A percentile compares a stretch with the other conserved stretches of the same genome.
Conservation (phyloP, 2,888 invertebrate species). For the Teleiodes luculella region DNA sequence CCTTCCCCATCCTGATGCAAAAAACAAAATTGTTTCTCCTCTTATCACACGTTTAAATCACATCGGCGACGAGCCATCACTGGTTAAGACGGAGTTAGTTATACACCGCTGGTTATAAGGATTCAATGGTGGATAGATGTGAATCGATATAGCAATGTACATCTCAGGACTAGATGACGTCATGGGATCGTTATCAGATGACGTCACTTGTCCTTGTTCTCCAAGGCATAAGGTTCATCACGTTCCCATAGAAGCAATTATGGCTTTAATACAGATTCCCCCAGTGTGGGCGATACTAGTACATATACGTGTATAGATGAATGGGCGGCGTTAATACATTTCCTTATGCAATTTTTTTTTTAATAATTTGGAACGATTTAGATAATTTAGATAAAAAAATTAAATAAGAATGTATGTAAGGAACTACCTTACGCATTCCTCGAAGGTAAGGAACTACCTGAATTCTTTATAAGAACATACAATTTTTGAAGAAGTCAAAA, state of each 20-base stretch:
- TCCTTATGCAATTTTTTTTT: background rate
- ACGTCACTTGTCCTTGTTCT: slow-evolving; percentile 59
- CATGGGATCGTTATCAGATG: slow-evolving; percentile 63
- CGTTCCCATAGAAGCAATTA: slow-evolving; percentile 23
- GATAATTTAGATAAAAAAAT: too few relatives aligned
- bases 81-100: slow-evolving; percentile 49
- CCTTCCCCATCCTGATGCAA: slow-evolving; percentile 33
- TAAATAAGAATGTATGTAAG: too few relatives aligned
- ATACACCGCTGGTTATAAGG: slow-evolving; percentile 39
- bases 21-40: slow-evolving; percentile 1
- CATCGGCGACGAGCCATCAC: slow-evolving; percentile 41
- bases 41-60: slow-evolving; percentile 52
- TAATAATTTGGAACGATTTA: background rate
- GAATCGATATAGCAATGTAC: slow-evolving; percentile 51
- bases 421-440: too few relatives aligned
- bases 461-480: too few relatives aligned
- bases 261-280: slow-evolving; percentile 21
- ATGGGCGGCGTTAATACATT: background rate
- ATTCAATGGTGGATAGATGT: slow-evolving; percentile 34
- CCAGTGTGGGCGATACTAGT: slow-evolving; percentile 6
- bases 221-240: slow-evolving; percentile 41
- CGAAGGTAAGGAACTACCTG: too few relatives aligned
- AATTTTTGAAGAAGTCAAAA: too few relatives aligned
- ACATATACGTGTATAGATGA: background rate
- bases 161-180: slow-evolving; percentile 51